Evolutionary conservation across 2,888 invertebrate species (phyloP), one percentile per base, ranked within the genome.

Genomic region (Oligia strigilis): DNA sequence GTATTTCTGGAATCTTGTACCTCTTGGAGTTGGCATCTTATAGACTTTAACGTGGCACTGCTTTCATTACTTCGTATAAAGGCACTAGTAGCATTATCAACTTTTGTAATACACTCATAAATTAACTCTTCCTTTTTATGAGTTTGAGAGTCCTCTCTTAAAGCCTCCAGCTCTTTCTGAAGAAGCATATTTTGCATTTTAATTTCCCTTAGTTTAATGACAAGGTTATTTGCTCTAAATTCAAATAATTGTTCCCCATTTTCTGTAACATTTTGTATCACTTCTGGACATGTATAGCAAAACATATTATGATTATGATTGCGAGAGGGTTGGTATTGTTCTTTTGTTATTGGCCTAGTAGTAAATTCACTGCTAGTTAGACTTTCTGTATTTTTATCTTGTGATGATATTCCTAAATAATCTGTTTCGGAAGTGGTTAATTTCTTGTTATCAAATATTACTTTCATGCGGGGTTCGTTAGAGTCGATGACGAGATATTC

Each of bases 201-300:
- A 6, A 97, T 95, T 81, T 96, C 94, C 85, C 96, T 92, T 9
- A 97, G 85, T 88, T 95, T 97, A 62, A 90, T 91, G 2, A 97
- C 92, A 3, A 97, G 90, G 79, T 95, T 96, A 75, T 92, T 93
- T 4, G 95, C 94, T 91, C 96, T 93, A 23, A 80, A 85, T 81
- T 94, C 93, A 78, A 94, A 95, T 58, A 94, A 95, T 60, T 92
- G 88, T 60, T 92, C 92, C 1, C 80, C 84, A 17, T 65, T 69
- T 49, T 81, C 80, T 73, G 62, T 13, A 36, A 60, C 58, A 55
- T 73, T 67, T 23, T 62, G 75, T 4, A 40, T 11, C 1, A 88
- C 60, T 75, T 93, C 91, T 60, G 92, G 92, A 76, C 91, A 92
- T 0, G 86, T 89, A 72, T 92, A 92, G 67, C 91, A 92, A 66